Base-by-base conservation (phyloP, 2,888 invertebrate genomes). In the Apodemia mormo region DNA sequence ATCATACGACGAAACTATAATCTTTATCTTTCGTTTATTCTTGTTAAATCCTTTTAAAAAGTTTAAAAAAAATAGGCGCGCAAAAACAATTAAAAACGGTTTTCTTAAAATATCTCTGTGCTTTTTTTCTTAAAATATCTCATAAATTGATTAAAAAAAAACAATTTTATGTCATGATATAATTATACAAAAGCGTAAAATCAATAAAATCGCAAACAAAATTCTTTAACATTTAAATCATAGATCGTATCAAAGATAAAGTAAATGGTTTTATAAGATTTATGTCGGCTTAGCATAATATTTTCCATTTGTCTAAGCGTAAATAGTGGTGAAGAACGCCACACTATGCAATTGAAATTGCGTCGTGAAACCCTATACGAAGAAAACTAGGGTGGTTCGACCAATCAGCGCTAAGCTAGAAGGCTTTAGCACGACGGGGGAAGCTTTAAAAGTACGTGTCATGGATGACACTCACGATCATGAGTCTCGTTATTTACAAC, bases 351-450 rank as follows among this genome's bases (percentile, higher is more conserved):
- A 64, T 64, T 64, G 61, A 64, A 64, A 64, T 64, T 78, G 74
- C 78, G 71, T 75, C 73, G 72, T 79, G 83, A 85, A 88, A 85
- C 83, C 83, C 77, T 85, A 86, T 80, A 84, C 80, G 80, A 77
- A 76, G 79, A 83, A 84, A 77, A 78, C 79, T 78, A 75, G 78
- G 77, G 73, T 77, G 75, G 77, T 73, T 77, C 80, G 76, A 76
- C 87, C 87, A 87, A 87, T 87, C 82, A 80, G 82, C 72, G 74
- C 71, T 76, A 72, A 78, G 81, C 73, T 83, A 85, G 52, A 54
- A 82, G 82, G 83, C 81, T 83, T 71, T 71, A 37, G 67, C 70
- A 67, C 49, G 58, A 40, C 49, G 77, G 81, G 81, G 83, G 82
- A 82, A 82, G 84, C 82, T 83, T 71, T 64, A 64, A 70, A 72